Evolutionary conservation across 1,140 invertebrate species (phyloP), one percentile per base, ranked within the genome.

Genomic region (Orchesella cincta): DNA sequence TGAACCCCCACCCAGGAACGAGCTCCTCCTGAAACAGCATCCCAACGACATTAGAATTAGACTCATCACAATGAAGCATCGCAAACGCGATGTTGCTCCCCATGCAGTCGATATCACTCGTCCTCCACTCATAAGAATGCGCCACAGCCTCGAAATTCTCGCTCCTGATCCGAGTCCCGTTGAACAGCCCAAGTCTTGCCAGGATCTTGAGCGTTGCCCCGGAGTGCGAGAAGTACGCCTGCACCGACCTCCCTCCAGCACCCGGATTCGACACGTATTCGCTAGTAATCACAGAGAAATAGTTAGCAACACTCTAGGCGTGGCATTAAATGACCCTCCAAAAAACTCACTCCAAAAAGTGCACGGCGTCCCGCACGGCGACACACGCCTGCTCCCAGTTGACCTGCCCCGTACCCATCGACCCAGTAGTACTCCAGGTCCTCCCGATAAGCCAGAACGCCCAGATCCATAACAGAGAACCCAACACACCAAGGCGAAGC

Each of bases 361-460:
- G 83, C 81, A 94, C 89, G 85, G 94, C 89, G 83, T 94, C 90
- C 76, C 87, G 88, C 23, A 94, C 85, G 73, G 91, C 87, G 78
- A 90, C 88, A 85, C 94, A 96, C 28, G 92, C 92, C 86, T 93
- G 91, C 75, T 89, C 85, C 82, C 91, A 90, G 14, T 90, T 92
- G 52, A 96, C 85, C 73, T 89, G 85, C 87, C 20, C 92, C 93
- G 86, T 94, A 94, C 20, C 93, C 92, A 87, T 95, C 92, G 77
- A 90, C 87, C 90, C 91, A 95, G 84, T 93, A 96, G 84, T 93
- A 90, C 86, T 92, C 89, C 46, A 96, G 83, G 86, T 96, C 94
- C 83, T 91, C 89, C 31, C 86, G 86, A 84, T 93, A 96, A 85
- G 94, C 93, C 74, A 94, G 82, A 23, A 88, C 74, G 84, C 88